Base-by-base conservation (phyloP, 1,140 invertebrate genomes). In the Campoletis sonorensis region DNA sequence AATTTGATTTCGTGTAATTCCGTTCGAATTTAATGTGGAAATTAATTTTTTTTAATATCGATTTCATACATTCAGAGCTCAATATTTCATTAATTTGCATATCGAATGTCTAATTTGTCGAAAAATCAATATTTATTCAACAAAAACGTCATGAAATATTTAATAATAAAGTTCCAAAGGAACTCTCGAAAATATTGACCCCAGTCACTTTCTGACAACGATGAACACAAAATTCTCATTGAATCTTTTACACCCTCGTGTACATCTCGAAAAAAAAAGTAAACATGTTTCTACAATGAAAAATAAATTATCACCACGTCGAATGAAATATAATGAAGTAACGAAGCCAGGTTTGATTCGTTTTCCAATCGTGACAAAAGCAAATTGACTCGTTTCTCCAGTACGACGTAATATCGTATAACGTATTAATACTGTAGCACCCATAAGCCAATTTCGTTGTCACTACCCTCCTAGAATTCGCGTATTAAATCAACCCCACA, bases 401-500 rank as follows among this genome's bases (percentile, higher is more conserved):
- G 54, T 77, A 77, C 26, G 18, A 54, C 21, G 23, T 77, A 64
- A 26, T 18, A 40, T 11, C 23, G 27, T 64, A 64, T 77, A 61
- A 37, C 67, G 30, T 70, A 70, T 70, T 70, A 70, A 70, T 70
- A 70, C 67, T 70, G 30, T 70, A 70, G 67, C 67, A 70, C 67
- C 8, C 54, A 64, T 80, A 73, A 82, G 80, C 81, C 77, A 83
- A 83, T 83, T 83, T 82, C 54, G 79, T 61, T 51, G 70, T 68
- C 76, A 78, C 75, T 58, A 58, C 81, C 78, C 71, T 37, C 18
- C 51, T 40, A 77, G 16, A 26, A 40, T 79, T 45, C 40, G 40
- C 79, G 80, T 84, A 84, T 84, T 80, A 83, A 84, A 76, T 83
- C 30, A 77, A 82, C 82, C 80, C 84, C 79, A 82, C 72, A 82